Evolutionary conservation across 2,113 vertebrate genomes (phyloP).

Genomic region (Columba janthina): DNA sequence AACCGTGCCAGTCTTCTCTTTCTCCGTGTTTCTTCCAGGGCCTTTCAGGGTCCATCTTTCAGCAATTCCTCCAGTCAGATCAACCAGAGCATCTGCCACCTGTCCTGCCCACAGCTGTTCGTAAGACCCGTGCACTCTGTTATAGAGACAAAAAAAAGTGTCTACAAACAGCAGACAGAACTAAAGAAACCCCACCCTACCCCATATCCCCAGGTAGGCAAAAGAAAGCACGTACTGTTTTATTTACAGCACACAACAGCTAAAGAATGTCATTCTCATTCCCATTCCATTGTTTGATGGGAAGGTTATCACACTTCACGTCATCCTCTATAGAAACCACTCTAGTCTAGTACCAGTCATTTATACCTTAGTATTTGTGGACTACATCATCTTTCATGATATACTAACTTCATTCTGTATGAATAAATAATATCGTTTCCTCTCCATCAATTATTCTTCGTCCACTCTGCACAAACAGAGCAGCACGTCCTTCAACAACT

Average conservation of each 20-base stretch:
- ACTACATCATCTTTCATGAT: neutral
- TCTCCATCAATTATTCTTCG: neutral
- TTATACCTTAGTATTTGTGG: neutral
- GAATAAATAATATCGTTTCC: neutral
- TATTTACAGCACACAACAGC: neutral
- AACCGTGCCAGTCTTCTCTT: constrained; percentile 44
- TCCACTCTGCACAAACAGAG: neutral
- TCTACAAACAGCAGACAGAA: neutral
- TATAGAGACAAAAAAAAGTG: neutral
- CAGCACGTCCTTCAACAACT: neutral
- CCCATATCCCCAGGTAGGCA: neutral
- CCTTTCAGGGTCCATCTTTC: constrained; percentile 85
- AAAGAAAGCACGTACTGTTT: neutral
- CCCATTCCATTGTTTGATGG: neutral
- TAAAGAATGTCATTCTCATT: neutral
- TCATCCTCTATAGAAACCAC: neutral
- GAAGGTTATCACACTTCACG: neutral
- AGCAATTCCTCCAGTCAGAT: constrained; percentile 89
- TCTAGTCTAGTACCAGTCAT: neutral
- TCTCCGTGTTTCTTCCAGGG: constrained; percentile 12
- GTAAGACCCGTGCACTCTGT: constrained; percentile 89
- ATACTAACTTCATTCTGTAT: neutral
- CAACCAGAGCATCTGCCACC: constrained; percentile 92
- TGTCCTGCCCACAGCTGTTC: constrained; percentile 95
- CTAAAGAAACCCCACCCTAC: neutral